phyloP scores from a whole-genome alignment of 2,113 vertebrate species.

The Argyrosomus japonicus region DNA sequence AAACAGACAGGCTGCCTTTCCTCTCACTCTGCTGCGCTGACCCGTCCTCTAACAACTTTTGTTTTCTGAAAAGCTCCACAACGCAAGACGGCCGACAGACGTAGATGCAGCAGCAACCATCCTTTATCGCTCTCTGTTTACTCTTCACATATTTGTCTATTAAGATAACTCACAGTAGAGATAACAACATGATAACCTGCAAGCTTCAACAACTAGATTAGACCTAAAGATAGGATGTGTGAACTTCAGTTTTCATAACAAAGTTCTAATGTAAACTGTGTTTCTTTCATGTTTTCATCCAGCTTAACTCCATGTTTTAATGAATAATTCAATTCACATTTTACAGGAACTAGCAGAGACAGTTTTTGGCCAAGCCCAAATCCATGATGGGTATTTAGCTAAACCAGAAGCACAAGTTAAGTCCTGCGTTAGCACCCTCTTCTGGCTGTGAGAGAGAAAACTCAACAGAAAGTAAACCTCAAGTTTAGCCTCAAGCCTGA shows the following conservation, averaged over 20 bases:
- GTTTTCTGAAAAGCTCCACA: background rate
- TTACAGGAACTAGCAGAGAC: background rate
- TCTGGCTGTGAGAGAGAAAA: too few species aligned
- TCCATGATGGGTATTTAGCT: background rate
- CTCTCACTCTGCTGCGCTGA: conserved; percentile 27
- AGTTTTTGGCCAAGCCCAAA: background rate
- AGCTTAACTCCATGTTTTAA: too few species aligned
- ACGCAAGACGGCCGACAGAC: background rate
- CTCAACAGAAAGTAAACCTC: too few species aligned
- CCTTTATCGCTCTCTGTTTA: background rate
- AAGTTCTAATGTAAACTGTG: too few species aligned
- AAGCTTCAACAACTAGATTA: background rate
- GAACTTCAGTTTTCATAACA: background rate
- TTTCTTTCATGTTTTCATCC: too few species aligned
- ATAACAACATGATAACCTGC: background rate
- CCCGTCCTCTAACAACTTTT: background rate
- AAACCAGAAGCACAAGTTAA: background rate
- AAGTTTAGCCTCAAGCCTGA: too few species aligned
- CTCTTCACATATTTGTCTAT: background rate
- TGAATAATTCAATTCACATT: background rate
- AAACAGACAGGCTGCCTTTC: conserved; percentile 45
- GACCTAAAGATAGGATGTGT: background rate
- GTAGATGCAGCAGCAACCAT: background rate
- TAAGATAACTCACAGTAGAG: background rate
- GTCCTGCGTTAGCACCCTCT: too few species aligned